These are phyloP conservation scores for Melanostoma scalare DNA, from an alignment of 2,888 invertebrate genomes.

Conservation along the genomic window DNA sequence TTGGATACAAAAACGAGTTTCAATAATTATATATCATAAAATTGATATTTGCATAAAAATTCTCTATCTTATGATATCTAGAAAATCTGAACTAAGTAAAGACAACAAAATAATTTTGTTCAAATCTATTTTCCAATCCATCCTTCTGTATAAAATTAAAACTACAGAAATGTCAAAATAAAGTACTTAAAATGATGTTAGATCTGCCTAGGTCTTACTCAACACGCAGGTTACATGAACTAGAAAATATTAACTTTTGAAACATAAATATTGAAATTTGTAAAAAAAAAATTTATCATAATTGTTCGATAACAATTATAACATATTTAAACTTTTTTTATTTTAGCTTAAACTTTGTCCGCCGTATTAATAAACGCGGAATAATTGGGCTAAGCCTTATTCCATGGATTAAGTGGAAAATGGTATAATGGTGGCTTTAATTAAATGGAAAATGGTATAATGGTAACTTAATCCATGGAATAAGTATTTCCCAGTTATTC, in stretches of 20 bases:
- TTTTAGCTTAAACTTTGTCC: too few relatives aligned
- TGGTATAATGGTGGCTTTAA: too few relatives aligned
- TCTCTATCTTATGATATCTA: constrained; percentile 1
- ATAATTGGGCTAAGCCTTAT: too few relatives aligned
- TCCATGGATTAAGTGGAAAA: too few relatives aligned
- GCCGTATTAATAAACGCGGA: too few relatives aligned
- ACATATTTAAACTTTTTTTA: too few relatives aligned
- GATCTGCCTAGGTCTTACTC: not conserved
- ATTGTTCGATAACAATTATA: not conserved
- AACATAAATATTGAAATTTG: not conserved
- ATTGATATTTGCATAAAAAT: not conserved
- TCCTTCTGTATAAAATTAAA: not conserved
- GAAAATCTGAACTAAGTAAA: not conserved
- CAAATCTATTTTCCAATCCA: not conserved
- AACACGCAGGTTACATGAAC: not conserved
- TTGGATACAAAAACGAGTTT: not conserved
- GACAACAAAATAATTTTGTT: not conserved
- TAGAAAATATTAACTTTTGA: constrained; percentile 7
- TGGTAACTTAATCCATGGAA: too few relatives aligned
- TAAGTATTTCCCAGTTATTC: too few relatives aligned
- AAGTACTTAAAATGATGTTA: not conserved
- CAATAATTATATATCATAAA: not conserved
- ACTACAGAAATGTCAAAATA: not conserved
- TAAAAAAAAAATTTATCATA: not conserved
- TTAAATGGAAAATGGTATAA: too few relatives aligned